Evolutionary conservation across 2,797 vertebrate species (phyloP).

Genomic region (Megalops cyprinoides): DNA sequence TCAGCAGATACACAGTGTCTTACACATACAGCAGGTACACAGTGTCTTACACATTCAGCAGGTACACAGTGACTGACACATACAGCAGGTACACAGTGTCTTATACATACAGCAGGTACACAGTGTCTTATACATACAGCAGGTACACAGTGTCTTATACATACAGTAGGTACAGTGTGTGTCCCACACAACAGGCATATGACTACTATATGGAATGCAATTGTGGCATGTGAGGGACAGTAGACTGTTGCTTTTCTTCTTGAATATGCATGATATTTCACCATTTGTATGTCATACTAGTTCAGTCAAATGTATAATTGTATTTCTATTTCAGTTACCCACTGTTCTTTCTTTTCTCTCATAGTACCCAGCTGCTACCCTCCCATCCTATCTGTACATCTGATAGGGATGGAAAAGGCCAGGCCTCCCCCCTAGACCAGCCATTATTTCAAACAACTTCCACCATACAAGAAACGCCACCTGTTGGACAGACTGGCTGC

Average conservation of each 20-base stretch:
- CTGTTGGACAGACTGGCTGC: conserved; percentile 15
- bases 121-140: too few relatives aligned
- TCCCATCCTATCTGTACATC: neutral
- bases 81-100: too few relatives aligned
- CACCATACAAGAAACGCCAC: conserved; percentile 17
- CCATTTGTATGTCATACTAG: neutral
- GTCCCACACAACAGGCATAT: too few relatives aligned
- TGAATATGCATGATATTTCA: neutral
- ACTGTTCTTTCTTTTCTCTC: neutral
- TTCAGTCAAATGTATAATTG: neutral
- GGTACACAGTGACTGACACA: too few relatives aligned
- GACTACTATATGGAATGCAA: neutral
- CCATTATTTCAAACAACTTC: conserved; percentile 19
- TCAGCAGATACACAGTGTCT: too few relatives aligned
- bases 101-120: too few relatives aligned
- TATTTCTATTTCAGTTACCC: neutral
- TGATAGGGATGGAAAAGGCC: neutral
- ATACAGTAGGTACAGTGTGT: too few relatives aligned
- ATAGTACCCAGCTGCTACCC: neutral
- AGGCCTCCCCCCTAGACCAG: conserved; percentile 16
- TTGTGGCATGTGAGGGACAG: neutral
- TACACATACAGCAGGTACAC: too few relatives aligned
- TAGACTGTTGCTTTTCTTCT: neutral
- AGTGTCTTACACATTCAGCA: too few relatives aligned
- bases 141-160: too few relatives aligned